Evolutionary conservation across 2,113 vertebrate genomes (phyloP).

Genomic region (Daphoenositta chrysoptera): DNA sequence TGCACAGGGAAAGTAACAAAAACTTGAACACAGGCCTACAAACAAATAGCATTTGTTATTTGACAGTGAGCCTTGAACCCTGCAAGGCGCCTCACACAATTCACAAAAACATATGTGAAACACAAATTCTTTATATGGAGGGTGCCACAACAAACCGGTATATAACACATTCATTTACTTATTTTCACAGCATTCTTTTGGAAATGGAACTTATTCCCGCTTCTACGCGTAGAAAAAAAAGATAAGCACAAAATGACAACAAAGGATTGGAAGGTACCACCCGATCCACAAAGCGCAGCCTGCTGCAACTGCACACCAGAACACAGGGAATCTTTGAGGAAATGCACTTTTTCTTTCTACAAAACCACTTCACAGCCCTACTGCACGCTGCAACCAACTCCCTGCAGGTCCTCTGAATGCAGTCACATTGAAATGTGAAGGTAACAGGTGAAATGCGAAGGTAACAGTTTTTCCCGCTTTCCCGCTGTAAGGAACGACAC

Average conservation of each 20-base stretch:
- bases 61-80: accelerated
- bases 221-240: background rate
- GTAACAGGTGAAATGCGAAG: accelerated
- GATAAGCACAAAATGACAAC: background rate
- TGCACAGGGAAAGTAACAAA: background rate
- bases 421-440: accelerated
- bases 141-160: background rate
- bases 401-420: accelerated
- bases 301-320: background rate
- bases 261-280: background rate
- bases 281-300: accelerated
- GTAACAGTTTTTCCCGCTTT: accelerated
- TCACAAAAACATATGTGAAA: accelerated
- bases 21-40: background rate
- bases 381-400: accelerated
- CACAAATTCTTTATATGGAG: background rate
- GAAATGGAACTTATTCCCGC: background rate
- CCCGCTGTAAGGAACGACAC: background rate
- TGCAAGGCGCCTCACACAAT: accelerated
- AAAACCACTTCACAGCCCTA: background rate
- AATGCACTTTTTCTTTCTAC: background rate
- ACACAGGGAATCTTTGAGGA: accelerated
- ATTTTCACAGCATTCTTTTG: background rate
- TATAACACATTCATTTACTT: accelerated
- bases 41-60: background rate